Percentiles rank a stretch among this genome's conserved stretches.
Evolutionary conservation across 2,888 invertebrate genomes (phyloP).

Genomic region (Timandra comae): DNA sequence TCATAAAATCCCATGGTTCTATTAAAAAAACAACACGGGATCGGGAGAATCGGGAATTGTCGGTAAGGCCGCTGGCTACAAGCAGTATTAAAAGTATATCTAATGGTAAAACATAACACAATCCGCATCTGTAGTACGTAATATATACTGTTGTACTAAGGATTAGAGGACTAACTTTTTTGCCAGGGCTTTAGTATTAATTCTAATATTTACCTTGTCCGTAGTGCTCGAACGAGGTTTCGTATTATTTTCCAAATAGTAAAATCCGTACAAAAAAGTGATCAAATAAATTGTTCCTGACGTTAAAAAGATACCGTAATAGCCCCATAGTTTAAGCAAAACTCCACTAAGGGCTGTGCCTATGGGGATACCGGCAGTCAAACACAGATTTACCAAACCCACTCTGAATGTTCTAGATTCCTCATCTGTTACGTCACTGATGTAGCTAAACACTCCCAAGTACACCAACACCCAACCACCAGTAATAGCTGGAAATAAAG

Average conservation of each 20-base stretch:
- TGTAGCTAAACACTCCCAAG: conserved; percentile 78
- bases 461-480: conserved; percentile 75
- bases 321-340: conserved; percentile 55
- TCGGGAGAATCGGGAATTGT: too few relatives aligned
- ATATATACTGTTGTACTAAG: too few relatives aligned
- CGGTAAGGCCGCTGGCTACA: too few relatives aligned
- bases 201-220: conserved; percentile 37
- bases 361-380: conserved; percentile 75
- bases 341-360: conserved; percentile 76
- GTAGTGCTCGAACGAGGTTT: conserved; percentile 38
- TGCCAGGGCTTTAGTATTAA: too few relatives aligned
- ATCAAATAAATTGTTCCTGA: conserved; percentile 54
- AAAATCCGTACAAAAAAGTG: conserved; percentile 53
- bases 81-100: too few relatives aligned
- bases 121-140: too few relatives aligned
- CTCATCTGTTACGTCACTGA: conserved; percentile 75
- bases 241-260: conserved; percentile 48
- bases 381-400: conserved; percentile 76
- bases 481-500: conserved; percentile 70
- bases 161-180: too few relatives aligned
- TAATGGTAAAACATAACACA: too few relatives aligned
- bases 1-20: too few relatives aligned
- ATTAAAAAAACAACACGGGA: too few relatives aligned
- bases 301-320: conserved; percentile 57
- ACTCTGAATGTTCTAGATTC: conserved; percentile 77